Evolutionary conservation across 1,140 invertebrate species (phyloP), one percentile per base, ranked within the genome.

Genomic region (Ooceraea biroi): DNA sequence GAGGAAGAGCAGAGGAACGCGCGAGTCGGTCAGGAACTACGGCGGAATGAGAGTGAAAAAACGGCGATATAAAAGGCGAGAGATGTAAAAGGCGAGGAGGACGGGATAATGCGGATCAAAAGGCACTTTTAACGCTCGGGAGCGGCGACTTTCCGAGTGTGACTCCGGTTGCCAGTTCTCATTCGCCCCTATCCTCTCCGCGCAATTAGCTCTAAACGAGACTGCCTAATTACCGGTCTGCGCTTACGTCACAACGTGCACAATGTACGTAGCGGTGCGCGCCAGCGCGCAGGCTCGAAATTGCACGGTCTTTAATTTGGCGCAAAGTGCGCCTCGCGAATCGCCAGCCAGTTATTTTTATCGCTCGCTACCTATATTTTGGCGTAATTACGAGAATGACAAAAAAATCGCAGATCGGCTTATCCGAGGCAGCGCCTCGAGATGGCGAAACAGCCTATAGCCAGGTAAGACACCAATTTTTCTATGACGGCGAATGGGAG

Each of bases 41-140:
- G 41, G 5, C 14, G 52, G 55, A 73, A 74, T 73, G 11, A 30
- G 65, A 63, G 61, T 58, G 44, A 65, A 74, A 68, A 58, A 84
- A 60, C 71, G 14, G 71, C 19, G 84, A 90, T 57, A 69, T 69
- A 86, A 83, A 74, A 88, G 36, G 36, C 36, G 36, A 3, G 36
- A 36, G 36, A 36, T 36, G 44, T 74, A 85, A 85, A 57, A 44
- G 68, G 73, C 72, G 84, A 84, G 71, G 84, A 63, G 11, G 27
- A 68, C 44, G 48, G 68, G n/a, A 72, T 65, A 3, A 63, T 14
- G 22, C 72, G 12, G 12, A 68, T 78, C n/a, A 58, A 65, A 41
- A 68, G 30, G 12, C 7, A 12, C 17, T 36, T 17, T 30, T 17
- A 76, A 66, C 44, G 50, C 27, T 50, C 44, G 55, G 41, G 41